A percentile compares a stretch with the other conserved stretches of the same genome.
Conservation (phyloP, 2,113 vertebrate genomes). For the Octodon degus region DNA sequence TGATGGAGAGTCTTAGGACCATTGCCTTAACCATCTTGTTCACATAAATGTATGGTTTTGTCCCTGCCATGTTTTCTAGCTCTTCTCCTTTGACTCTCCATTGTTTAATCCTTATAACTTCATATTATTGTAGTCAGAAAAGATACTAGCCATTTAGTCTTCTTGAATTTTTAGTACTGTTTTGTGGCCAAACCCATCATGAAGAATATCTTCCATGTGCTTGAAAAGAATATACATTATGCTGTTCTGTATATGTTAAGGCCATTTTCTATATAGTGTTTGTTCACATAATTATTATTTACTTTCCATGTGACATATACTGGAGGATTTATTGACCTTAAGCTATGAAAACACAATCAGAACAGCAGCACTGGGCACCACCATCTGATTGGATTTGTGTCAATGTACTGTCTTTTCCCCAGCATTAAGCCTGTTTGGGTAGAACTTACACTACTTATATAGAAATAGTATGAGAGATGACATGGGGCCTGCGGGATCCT, state of each 20-base stretch:
- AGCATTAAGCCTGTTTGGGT: background rate
- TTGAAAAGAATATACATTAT: background rate
- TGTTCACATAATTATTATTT: no score
- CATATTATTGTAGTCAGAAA: background rate
- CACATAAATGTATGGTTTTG: no score
- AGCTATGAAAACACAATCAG: background rate
- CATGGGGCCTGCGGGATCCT: no score
- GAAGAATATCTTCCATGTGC: background rate
- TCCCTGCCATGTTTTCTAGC: no score
- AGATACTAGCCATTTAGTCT: background rate
- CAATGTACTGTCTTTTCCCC: background rate
- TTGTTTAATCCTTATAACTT: background rate
- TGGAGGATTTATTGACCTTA: background rate
- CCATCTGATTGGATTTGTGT: background rate
- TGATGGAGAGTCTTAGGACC: no score
- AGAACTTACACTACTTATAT: background rate
- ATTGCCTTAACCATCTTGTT: no score
- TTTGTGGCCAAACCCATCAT: background rate
- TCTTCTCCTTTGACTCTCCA: no score
- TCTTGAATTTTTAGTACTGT: background rate
- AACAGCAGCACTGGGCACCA: background rate
- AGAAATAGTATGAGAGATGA: background rate
- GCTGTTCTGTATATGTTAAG: background rate
- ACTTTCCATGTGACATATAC: no score
- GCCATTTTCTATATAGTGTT: background rate